Evolutionary conservation across 2,888 invertebrate genomes (phyloP), one percentile per base, ranked within the genome.

Genomic region (Lithodes maja): DNA sequence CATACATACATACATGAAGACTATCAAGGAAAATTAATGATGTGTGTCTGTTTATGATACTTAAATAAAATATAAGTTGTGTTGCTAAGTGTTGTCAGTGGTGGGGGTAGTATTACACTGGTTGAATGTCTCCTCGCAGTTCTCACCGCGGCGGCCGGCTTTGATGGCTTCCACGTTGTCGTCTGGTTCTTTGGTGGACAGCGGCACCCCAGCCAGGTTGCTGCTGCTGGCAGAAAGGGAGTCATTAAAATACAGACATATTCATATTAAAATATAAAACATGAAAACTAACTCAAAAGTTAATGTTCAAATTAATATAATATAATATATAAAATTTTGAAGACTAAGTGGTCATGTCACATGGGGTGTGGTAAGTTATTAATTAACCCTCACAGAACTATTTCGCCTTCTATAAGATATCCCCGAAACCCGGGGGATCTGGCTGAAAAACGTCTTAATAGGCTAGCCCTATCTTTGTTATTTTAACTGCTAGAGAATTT

Each of bases 101-200:
- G 52, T 78, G 52, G 3, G 78, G 33, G n/a, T 3, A 12, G 53
- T 17, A 3, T 81, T 55, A 81, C 86, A 86, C 50, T 69, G 74
- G 17, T 49, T 55, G 49, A 86, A 86, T 33, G 69, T 61, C 12
- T 74, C 49, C 7, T 54, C n/a, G 61, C 86, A 86, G 86, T 86
- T 54, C 71, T 86, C 86, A 55, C 86, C 86, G 3, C 81, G 69
- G 74, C 55, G 81, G 1, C 86, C 86, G 15, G 86, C 80, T 52
- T 75, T 54, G 71, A 86, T 80, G 55, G 86, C 86, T 49, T 81
- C 79, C 15, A 52, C 2, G 17, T 79, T 78, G 5, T 79, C 85
- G 33, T 50, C 71, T 71, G 71, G 71, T 17, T n/a, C 17, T 71
- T 12, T 71, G n/a, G 49, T 12, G 3, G 68, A 82, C 50, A 49